These are phyloP conservation scores for Eudyptes chrysolophus DNA, from an alignment of 2,113 vertebrate species.

Conservation along the genomic window DNA sequence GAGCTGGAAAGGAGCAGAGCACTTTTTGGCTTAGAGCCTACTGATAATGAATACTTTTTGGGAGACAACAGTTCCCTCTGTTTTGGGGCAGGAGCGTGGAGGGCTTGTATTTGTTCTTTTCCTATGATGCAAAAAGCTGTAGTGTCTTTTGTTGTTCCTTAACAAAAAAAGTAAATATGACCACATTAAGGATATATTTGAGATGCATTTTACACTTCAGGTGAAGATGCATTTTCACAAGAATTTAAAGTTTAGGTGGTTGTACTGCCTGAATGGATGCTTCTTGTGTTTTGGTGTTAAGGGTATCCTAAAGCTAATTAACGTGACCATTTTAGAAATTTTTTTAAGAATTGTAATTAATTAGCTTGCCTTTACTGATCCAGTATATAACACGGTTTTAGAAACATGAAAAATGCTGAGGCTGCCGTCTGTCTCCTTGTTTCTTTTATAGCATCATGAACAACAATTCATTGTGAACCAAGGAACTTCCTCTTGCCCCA, in stretches of 20 bases:
- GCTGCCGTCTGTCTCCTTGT: not conserved
- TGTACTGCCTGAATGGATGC: not conserved
- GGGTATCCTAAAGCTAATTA: not conserved
- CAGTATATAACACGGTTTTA: not conserved
- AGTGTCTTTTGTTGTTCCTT: not conserved
- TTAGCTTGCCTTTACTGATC: not conserved
- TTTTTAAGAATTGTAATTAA: not conserved
- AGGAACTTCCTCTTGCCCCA: not conserved
- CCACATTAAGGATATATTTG: not conserved
- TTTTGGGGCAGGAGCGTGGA: rapidly evolving
- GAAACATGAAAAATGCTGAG: not conserved
- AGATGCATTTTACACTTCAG: not conserved
- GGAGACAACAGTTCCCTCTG: not conserved
- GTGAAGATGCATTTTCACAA: not conserved
- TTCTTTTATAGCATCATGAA: not conserved
- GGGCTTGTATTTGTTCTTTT: not conserved
- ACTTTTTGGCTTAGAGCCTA: not conserved
- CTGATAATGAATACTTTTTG: not conserved
- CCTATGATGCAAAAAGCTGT: not conserved
- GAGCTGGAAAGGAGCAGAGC: not conserved
- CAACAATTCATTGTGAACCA: not conserved
- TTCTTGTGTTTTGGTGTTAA: not conserved
- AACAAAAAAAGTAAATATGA: not conserved
- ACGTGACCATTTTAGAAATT: not conserved
- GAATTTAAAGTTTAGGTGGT: not conserved